Base-by-base conservation (phyloP, 2,888 invertebrate species). In the Blera fallax region DNA sequence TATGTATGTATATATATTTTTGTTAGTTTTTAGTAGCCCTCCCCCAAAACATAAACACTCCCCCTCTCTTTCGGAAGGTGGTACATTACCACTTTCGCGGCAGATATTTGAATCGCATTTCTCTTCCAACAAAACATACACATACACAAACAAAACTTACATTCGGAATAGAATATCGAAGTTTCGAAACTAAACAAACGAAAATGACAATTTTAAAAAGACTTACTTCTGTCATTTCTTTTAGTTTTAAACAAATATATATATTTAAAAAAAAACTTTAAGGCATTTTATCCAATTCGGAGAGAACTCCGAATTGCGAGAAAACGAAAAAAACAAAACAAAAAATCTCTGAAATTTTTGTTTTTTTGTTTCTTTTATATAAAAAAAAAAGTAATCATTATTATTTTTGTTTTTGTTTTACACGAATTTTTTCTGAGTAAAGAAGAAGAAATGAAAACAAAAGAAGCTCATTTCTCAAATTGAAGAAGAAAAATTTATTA, bases 141-240 rank as follows among this genome's bases (percentile, higher is more conserved):
- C 40, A 50, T 14, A 70, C 29, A 54, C 11, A 37, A 14, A 65
- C 27, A 69, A 52, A 64, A 34, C 6, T 50, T 60, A 54, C 32
- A 85, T 85, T 85, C 85, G 85, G 85, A 85, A 85, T 81, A 72
- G 81, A 81, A 81, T 85, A 81, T 85, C 85, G 85, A 81, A 50
- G n/a, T 60, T 72, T 79, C 69, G 79, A 73, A 77, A 73, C 10
- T 54, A 21, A 79, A 40, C 10, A 24, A 56, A 65, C 52, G 58
- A 69, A 74, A 74, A 84, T 84, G 84, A 84, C 73, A 79, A 56
- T 45, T 67, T 34, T 50, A 3, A 11, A 4, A 70, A 74, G 67
- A 73, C 74, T 80, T 80, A 80, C 40, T 79, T 64, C 37, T 74
- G 69, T 84, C 73, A 73, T 79, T 79, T 70, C 56, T 24, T 62